phyloP scores from a whole-genome alignment of 2,888 invertebrate genomes.

The Lepidocyrtinus sp. region DNA sequence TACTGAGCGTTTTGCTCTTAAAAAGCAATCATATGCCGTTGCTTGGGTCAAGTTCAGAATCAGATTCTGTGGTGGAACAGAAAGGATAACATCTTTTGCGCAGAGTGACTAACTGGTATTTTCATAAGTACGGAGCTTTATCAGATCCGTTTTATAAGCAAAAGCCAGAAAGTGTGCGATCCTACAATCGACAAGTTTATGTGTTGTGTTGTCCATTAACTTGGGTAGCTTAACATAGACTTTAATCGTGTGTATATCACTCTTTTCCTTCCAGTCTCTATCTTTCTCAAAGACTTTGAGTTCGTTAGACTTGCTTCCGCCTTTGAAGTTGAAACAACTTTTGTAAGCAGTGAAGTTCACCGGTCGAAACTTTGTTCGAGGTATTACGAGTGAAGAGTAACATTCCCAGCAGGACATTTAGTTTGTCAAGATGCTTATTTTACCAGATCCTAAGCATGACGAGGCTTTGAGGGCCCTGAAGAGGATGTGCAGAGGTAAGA shows the following conservation, averaged over 20 bases:
- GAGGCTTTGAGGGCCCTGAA: slow-evolving; percentile 26
- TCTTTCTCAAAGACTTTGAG: background rate
- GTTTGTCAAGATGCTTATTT: slow-evolving; percentile 47
- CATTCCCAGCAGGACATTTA: too few relatives aligned
- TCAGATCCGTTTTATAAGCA: slow-evolving; percentile 36
- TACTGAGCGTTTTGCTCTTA: background rate
- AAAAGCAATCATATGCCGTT: slow-evolving; percentile 35
- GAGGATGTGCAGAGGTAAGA: slow-evolving; percentile 39
- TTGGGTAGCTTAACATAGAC: slow-evolving; percentile 38
- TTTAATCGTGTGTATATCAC: background rate
- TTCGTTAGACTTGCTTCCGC: background rate
- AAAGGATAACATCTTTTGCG: slow-evolving; percentile 37
- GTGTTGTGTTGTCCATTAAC: slow-evolving; percentile 35
- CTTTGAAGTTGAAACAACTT: too few relatives aligned
- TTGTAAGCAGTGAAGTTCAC: too few relatives aligned
- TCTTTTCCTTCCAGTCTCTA: background rate
- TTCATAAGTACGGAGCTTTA: slow-evolving; percentile 22
- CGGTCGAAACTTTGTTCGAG: too few relatives aligned
- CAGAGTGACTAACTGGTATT: background rate
- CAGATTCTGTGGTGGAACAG: slow-evolving; percentile 57
- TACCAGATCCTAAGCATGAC: slow-evolving; percentile 30
- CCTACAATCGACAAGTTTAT: background rate
- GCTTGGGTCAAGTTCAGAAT: slow-evolving; percentile 54
- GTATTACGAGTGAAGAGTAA: too few relatives aligned
- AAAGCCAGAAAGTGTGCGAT: background rate